A percentile compares a stretch with the other conserved stretches of the same genome.
Conservation (phyloP, 2,113 vertebrate species). For the Megaceryle torquata region DNA sequence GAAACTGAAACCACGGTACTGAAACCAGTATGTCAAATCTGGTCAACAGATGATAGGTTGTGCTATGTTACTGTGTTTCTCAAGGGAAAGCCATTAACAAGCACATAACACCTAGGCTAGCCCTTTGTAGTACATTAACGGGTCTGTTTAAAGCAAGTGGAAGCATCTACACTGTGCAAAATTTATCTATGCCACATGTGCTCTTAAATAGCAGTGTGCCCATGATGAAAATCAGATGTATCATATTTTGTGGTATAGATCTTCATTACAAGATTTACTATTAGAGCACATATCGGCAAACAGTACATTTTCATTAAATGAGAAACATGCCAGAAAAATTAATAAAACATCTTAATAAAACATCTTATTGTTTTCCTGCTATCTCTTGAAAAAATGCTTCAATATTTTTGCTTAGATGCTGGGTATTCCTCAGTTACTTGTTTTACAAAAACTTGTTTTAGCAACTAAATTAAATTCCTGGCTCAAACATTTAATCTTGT, state of each 20-base stretch:
- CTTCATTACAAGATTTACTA: not conserved
- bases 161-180: not conserved
- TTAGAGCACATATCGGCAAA: not conserved
- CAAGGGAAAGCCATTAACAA: not conserved
- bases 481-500: not conserved
- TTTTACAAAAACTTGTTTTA: not conserved
- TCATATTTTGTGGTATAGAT: not conserved
- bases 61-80: fast-evolving
- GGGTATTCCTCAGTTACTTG: not conserved
- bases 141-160: not conserved
- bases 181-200: not conserved
- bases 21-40: not conserved
- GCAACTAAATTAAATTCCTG: not conserved
- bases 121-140: not conserved
- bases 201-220: not conserved
- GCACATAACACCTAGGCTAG: not conserved
- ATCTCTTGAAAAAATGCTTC: not conserved
- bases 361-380: not conserved
- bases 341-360: not conserved
- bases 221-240: not conserved
- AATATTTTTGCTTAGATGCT: not conserved
- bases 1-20: not conserved
- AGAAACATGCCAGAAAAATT: not conserved
- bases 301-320: not conserved
- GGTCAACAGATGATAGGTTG: not conserved